phyloP scores from a whole-genome alignment of 2,888 invertebrate species.

The Chloroclysta siterata region DNA sequence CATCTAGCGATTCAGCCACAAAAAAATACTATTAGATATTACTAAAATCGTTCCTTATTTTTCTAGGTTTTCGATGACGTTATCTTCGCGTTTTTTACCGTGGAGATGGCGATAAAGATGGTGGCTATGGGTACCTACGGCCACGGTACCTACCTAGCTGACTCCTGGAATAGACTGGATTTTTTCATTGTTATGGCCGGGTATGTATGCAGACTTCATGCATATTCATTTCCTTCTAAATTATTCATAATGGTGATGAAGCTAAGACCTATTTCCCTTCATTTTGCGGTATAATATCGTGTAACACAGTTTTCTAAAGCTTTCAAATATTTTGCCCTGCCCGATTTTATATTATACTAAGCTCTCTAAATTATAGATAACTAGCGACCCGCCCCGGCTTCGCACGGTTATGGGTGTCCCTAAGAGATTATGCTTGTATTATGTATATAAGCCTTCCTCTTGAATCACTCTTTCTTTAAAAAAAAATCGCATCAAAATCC shows the following conservation, averaged over 20 bases:
- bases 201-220: slow-evolving; percentile 78
- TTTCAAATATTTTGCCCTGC: not conserved
- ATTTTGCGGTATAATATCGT: not conserved
- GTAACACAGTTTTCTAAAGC: not conserved
- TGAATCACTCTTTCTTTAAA: too few species aligned
- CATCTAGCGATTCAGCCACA: too few species aligned
- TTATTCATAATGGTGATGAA: slow-evolving; percentile 11
- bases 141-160: slow-evolving; percentile 97
- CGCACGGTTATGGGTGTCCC: too few species aligned
- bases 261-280: not conserved
- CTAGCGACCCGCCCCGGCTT: too few species aligned
- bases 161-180: slow-evolving; percentile 99
- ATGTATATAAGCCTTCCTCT: too few species aligned
- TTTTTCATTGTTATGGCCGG: slow-evolving; percentile 99
- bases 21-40: too few species aligned
- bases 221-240: slow-evolving; percentile 10
- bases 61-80: slow-evolving; percentile 97
- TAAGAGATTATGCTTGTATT: too few species aligned
- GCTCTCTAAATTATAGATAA: not conserved
- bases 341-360: not conserved
- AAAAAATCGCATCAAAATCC: too few species aligned
- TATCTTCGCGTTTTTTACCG: slow-evolving; percentile 98
- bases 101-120: slow-evolving; percentile 99
- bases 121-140: slow-evolving; percentile 98
- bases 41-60: slow-evolving; percentile 7